Evolutionary conservation across 2,797 vertebrate genomes (phyloP).

Genomic region (Anguilla marmorata): DNA sequence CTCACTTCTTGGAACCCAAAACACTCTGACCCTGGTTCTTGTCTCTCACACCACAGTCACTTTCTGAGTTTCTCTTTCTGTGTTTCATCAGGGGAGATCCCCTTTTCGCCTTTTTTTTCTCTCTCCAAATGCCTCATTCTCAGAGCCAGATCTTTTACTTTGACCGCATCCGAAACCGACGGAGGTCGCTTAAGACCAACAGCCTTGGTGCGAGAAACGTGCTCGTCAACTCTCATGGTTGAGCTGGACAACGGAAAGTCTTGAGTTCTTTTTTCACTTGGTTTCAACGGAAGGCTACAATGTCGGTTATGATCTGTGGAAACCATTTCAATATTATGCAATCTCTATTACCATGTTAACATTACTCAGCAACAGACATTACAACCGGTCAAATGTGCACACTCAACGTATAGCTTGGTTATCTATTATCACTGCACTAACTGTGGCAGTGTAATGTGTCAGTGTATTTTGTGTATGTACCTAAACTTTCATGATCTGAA

Average conservation of each 20-base stretch:
- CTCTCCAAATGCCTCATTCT: conserved; percentile 77
- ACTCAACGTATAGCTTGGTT: neutral
- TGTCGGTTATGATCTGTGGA: neutral
- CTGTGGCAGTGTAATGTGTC: neutral
- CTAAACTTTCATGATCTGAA: neutral
- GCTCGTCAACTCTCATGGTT: neutral
- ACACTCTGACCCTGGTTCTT: conserved; percentile 67
- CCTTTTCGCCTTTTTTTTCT: conserved; percentile 61
- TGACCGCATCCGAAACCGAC: conserved; percentile 67
- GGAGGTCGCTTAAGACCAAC: conserved; percentile 63
- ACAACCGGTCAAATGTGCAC: neutral
- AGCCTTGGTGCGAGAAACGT: conserved; percentile 52
- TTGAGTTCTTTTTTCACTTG: neutral
- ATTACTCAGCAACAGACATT: neutral
- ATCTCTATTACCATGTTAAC: neutral
- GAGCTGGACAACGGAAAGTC: conserved; percentile 2
- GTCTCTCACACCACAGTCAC: conserved; percentile 66
- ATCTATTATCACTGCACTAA: neutral
- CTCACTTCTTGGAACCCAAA: conserved; percentile 64
- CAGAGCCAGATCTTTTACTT: conserved; percentile 60
- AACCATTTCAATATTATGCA: neutral
- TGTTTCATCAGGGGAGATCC: conserved; percentile 63
- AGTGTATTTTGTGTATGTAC: neutral
- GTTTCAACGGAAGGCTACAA: neutral
- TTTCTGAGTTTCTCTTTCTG: conserved; percentile 55